These are phyloP conservation scores for Manis javanica DNA, from an alignment of 2,797 vertebrate genomes.

Conservation along the genomic window DNA sequence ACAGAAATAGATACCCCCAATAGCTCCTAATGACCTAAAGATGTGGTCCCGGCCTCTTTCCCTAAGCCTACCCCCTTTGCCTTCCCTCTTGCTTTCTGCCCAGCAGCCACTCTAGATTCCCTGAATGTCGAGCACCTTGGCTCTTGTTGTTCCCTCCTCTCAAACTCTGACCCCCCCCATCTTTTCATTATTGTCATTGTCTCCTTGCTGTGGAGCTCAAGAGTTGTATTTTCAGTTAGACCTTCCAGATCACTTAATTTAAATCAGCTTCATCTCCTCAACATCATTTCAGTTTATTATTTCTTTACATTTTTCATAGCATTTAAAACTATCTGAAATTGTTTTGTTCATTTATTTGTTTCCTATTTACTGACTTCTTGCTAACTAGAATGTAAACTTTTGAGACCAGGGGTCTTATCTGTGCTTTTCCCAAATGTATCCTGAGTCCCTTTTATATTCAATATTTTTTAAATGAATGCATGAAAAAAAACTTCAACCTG, in stretches of 20 bases:
- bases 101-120: neutral
- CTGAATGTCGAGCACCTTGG: neutral
- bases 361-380: neutral
- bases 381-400: neutral
- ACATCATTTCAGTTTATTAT: neutral
- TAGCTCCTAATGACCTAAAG: neutral
- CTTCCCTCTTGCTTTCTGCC: neutral
- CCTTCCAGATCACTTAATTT: neutral
- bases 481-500: neutral
- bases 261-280: neutral
- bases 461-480: neutral
- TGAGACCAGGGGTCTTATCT: constrained; percentile 19
- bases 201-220: neutral
- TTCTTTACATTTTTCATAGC: neutral
- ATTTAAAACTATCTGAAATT: neutral
- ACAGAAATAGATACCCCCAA: neutral
- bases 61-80: neutral
- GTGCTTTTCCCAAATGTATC: neutral
- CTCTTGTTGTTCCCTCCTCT: neutral
- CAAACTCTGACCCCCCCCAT: neutral
- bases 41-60: neutral
- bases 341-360: neutral
- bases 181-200: neutral
- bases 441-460: neutral
- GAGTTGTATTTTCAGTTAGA: neutral